Evolutionary conservation across 2,797 vertebrate species (phyloP), one percentile per base, ranked within the genome.

Genomic region (Karalla daura): DNA sequence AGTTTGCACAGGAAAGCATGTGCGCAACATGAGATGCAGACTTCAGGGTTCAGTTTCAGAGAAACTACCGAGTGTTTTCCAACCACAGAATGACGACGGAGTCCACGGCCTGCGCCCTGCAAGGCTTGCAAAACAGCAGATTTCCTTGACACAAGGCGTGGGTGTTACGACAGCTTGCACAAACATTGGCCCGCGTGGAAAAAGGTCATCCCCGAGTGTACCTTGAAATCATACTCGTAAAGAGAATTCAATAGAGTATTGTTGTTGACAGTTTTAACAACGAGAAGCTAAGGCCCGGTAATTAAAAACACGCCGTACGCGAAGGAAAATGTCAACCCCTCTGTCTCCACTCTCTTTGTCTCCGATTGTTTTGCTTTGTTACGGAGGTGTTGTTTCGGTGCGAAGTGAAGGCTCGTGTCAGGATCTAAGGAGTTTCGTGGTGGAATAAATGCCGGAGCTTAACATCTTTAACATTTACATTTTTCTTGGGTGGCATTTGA

Each of bases 51-150:
- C 35, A n/a, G n/a, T 17, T 63, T 66, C 24, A 69, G 32, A 78
- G 59, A 78, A 76, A 40, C 30, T 45, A 41, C 47, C 37, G 45
- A 40, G 70, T 70, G 58, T 85, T 90, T 90, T 91, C 81, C 85
- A 86, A 88, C 89, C 86, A 61, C 86, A 85, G 71, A 27, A n/a
- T 79, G 66, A 82, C 64, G 28, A 53, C 64, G 28, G 55, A 62
- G 62, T 81, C 24, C 10, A 37, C 46, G 76, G 59, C 49, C 65
- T 54, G 59, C 70, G 70, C 55, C 7, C 36, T 81, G 75, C 76
- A 83, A 86, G 74, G 63, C 59, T 85, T 88, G 87, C 86, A 86
- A 84, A 92, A 74, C 81, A 83, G 79, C 78, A 83, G 78, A 85
- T 87, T 91, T 86, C 81, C 86, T 86, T 87, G 77, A 87, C 87